phyloP scores from a whole-genome alignment of 2,113 vertebrate species.

The Hemicordylus capensis region DNA sequence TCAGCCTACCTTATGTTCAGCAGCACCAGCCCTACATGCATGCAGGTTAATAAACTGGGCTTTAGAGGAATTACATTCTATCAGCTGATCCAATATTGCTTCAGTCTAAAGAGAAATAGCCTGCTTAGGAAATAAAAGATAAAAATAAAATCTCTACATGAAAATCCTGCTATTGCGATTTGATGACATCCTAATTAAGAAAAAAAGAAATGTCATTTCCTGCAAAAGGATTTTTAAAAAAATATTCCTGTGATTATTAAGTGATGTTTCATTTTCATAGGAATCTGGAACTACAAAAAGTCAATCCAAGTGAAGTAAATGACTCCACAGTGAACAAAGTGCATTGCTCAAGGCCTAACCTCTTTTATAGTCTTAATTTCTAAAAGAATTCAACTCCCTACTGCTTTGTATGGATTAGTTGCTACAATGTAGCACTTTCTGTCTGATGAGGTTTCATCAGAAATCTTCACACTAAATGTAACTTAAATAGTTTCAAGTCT shows the following conservation, averaged over 20 bases:
- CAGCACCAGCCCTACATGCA: not conserved
- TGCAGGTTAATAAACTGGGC: not conserved
- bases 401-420: not conserved
- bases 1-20: not conserved
- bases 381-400: not conserved
- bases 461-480: conserved; percentile 9
- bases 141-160: not conserved
- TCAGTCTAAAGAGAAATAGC: not conserved
- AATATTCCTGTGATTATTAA: too few species aligned
- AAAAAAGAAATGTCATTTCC: not conserved
- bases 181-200: not conserved
- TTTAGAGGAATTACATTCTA: not conserved
- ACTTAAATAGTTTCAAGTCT: not conserved
- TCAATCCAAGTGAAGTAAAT: not conserved
- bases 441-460: conserved; percentile 9
- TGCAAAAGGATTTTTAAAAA: not conserved
- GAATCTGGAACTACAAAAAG: not conserved
- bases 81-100: not conserved
- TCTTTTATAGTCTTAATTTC: not conserved
- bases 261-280: not conserved
- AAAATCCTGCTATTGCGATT: not conserved
- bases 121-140: not conserved
- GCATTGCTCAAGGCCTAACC: not conserved
- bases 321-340: not conserved
- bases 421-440: not conserved